Evolutionary conservation across 2,888 invertebrate species (phyloP).

Genomic region (Drosophila melanocephala): DNA sequence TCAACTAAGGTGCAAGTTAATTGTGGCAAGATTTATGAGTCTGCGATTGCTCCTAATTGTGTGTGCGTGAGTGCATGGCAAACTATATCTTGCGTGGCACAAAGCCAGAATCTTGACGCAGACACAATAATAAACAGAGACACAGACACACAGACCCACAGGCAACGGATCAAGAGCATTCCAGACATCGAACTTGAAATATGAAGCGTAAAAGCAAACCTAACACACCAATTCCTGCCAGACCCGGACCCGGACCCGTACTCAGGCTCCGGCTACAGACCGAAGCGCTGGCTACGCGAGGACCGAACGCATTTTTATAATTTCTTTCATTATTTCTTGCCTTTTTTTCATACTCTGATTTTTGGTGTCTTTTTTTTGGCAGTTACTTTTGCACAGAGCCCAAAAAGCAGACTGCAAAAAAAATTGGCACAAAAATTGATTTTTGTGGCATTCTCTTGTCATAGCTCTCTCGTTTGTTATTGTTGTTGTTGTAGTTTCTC

Average conservation of each 20-base stretch:
- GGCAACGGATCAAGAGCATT: conserved; percentile 31
- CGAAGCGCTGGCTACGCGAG: conserved; percentile 5
- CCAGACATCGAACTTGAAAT: conserved; percentile 58
- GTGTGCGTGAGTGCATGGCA: conserved; percentile 15
- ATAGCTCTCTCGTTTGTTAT: conserved; percentile 8
- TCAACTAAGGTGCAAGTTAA: conserved; percentile 36
- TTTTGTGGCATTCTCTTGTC: conserved; percentile 68
- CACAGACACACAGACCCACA: not conserved
- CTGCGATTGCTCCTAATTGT: conserved; percentile 40
- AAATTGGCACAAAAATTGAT: conserved; percentile 74
- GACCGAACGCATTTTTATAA: conserved; percentile 54
- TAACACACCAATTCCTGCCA: not conserved
- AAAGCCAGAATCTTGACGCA: conserved; percentile 23
- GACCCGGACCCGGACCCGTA: not conserved
- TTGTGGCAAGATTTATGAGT: conserved; percentile 44
- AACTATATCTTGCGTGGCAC: conserved; percentile 15
- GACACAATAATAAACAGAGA: not conserved
- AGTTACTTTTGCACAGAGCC: conserved; percentile 43
- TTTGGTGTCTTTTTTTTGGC: conserved; percentile 23
- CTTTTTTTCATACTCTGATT: not conserved
- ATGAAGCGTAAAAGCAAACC: conserved; percentile 49
- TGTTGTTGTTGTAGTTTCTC: conserved; percentile 48
- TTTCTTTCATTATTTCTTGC: conserved; percentile 26
- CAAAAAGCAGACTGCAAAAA: conserved; percentile 28
- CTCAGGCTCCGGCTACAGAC: conserved; percentile 1